Evolutionary conservation across 2,797 vertebrate species (phyloP), one percentile per base, ranked within the genome.

Genomic region (Eleutherodactylus coqui): DNA sequence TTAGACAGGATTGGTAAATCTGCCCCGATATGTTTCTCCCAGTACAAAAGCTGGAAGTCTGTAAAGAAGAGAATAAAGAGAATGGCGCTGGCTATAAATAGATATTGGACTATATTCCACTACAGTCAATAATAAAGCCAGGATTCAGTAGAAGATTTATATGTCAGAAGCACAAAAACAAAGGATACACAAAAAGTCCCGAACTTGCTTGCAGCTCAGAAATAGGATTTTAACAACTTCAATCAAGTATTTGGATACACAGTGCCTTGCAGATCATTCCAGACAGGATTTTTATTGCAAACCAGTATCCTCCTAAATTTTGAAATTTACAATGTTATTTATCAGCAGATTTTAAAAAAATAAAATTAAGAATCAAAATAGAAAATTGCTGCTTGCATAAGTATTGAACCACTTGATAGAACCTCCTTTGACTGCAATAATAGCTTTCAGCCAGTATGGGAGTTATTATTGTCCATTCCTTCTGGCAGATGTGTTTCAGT

Each of bases 101-200:
- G 69, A 72, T 72, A 72, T 72, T 72, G 69, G 17, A 72, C 38
- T 72, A 43, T 41, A 72, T 72, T 72, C 69, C n/a, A 38, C 69
- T 41, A 72, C 69, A 72, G 69, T 72, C 69, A 38, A 72, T 72
- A 43, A 72, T 72, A 72, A 72, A 72, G 9, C 69, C 14, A 24
- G 69, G 69, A 72, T 41, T 72, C 69, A 5, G 69, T 0, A 41
- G 38, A 41, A 70, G 69, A 43, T 72, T 53, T n/a, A n/a, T 58
- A 36, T 78, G 38, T n/a, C 53, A 41, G 43, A 72, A n/a, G 36
- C 4, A 41, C 69, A 43, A 41, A 72, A 41, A 41, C 21, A 72
- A n/a, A 38, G 19, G 6, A n/a, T 2, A n/a, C 4, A 55, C 24
- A 1, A 24, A 43, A 43, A 5, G 32, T 11, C 1, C 16, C 8